A percentile compares a stretch with the other conserved stretches of the same genome.
Conservation (phyloP, 2,888 invertebrate species). For the Saturnia pavonia region DNA sequence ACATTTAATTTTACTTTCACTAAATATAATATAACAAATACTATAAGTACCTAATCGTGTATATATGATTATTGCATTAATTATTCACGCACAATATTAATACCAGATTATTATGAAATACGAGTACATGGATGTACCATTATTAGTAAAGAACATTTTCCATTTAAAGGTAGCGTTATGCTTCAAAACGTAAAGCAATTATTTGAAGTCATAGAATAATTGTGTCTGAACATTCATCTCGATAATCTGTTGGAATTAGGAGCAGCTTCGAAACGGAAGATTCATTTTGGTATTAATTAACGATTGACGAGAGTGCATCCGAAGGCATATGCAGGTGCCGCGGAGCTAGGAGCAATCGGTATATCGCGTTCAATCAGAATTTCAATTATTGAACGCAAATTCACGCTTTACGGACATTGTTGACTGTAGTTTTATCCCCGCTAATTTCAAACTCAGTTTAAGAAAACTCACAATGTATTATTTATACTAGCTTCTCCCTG, state of each 20-base stretch:
- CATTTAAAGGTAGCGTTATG: too few species aligned
- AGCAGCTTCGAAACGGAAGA: slow-evolving; percentile 9
- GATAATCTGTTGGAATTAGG: slow-evolving; percentile 5
- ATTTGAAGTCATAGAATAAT: slow-evolving; percentile 9
- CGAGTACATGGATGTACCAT: too few species aligned
- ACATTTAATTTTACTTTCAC: too few species aligned
- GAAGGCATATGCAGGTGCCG: slow-evolving; percentile 12
- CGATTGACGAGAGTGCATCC: slow-evolving; percentile 4
- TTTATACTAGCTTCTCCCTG: background rate
- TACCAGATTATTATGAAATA: too few species aligned
- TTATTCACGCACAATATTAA: too few species aligned
- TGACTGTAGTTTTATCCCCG: slow-evolving; percentile 10
- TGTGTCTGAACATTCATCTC: slow-evolving; percentile 8
- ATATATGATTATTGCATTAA: too few species aligned
- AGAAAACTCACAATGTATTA: background rate
- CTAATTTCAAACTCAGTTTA: background rate
- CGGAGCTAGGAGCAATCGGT: background rate
- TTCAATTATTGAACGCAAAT: slow-evolving; percentile 8
- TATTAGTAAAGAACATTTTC: too few species aligned
- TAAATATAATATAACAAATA: too few species aligned
- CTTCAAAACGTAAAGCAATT: background rate
- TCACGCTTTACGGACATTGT: background rate
- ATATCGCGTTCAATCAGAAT: background rate
- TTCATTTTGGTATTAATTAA: slow-evolving; percentile 15
- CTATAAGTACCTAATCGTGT: too few species aligned